These are phyloP conservation scores for Cynopterus sphinx DNA, from an alignment of 2,797 vertebrate species.

Conservation along the genomic window DNA sequence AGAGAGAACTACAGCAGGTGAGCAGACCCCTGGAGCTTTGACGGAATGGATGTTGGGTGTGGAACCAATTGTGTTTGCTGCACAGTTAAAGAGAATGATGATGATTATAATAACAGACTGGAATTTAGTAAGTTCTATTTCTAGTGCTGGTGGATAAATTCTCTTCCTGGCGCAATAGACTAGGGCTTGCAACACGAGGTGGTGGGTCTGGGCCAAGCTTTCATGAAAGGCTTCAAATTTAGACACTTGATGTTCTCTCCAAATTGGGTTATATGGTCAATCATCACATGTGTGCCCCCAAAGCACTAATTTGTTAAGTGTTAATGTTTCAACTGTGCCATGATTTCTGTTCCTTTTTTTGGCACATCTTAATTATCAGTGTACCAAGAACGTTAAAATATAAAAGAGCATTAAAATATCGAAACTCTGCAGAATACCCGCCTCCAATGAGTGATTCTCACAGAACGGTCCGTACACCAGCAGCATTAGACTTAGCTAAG, in stretches of 20 bases:
- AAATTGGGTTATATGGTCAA: not conserved
- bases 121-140: not conserved
- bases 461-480: not conserved
- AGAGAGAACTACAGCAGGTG: not conserved
- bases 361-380: not conserved
- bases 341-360: not conserved
- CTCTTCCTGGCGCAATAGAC: not conserved
- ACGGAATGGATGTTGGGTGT: not conserved
- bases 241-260: not conserved
- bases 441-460: not conserved
- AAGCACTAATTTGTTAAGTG: not conserved
- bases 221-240: not conserved
- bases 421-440: too few species aligned
- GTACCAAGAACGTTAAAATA: not conserved
- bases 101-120: not conserved
- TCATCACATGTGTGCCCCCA: not conserved
- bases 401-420: too few species aligned
- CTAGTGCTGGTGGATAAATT: not conserved
- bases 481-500: not conserved
- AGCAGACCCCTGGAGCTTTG: not conserved
- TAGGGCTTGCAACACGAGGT: not conserved
- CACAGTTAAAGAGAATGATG: not conserved
- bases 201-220: not conserved
- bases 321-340: not conserved
- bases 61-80: not conserved